phyloP scores from a whole-genome alignment of 2,113 vertebrate genomes.

The Bubo bubo region DNA sequence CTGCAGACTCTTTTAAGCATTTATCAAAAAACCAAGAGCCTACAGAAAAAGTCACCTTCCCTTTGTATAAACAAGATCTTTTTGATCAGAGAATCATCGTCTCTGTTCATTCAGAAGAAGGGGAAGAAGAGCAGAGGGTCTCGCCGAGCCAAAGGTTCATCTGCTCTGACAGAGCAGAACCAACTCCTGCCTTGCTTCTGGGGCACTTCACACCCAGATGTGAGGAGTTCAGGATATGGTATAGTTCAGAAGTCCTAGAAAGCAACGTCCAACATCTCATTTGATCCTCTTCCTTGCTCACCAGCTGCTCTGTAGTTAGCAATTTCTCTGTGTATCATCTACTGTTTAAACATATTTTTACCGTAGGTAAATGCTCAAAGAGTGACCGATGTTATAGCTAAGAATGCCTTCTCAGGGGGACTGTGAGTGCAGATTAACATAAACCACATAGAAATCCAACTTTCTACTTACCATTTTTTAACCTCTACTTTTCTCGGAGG shows the following conservation, averaged over 20 bases:
- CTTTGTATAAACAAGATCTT: not conserved
- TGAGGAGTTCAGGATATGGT: not conserved
- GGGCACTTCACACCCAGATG: not conserved
- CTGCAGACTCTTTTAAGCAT: not conserved
- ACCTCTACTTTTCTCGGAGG: not conserved
- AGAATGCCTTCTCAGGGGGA: not conserved
- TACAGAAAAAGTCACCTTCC: not conserved
- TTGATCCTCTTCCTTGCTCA: not conserved
- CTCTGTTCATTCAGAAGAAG: not conserved
- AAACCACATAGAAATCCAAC: not conserved
- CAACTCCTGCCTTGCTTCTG: not conserved
- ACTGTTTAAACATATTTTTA: not conserved
- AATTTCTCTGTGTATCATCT: not conserved
- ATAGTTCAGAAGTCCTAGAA: not conserved
- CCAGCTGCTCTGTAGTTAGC: not conserved
- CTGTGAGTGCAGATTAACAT: not conserved
- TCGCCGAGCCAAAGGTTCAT: not conserved
- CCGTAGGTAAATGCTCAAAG: not conserved
- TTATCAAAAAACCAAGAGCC: not conserved
- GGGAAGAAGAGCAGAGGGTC: not conserved
- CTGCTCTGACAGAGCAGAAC: not conserved
- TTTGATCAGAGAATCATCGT: not conserved
- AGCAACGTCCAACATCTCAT: not conserved
- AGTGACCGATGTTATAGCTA: not conserved
- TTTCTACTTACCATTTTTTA: conserved; percentile 8